Evolutionary conservation across 2,797 vertebrate genomes (phyloP), one percentile per base, ranked within the genome.

Genomic region (Necrosyrtes monachus): DNA sequence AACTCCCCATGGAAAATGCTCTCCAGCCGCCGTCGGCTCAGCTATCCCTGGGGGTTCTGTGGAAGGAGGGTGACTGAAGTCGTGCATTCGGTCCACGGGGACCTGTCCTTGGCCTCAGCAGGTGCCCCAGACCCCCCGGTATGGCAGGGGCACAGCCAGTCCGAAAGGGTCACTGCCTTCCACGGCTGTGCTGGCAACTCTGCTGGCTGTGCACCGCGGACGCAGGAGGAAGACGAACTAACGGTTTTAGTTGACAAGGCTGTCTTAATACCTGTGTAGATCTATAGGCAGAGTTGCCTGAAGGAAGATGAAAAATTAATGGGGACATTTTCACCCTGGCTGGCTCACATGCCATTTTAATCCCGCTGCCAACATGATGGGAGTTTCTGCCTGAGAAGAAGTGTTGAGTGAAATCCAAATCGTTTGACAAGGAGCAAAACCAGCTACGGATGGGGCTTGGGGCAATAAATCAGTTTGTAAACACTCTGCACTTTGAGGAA

Each of bases 251-350:
- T 90, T 78, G 78, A 88, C 94, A 88, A 65, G 43, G 37, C 67
- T 95, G 39, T 87, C 97, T 92, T 88, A 88, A 85, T 96, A 96
- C 96, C 95, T 97, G 79, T 81, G 74, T 85, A 93, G 95, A 97
- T 97, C 96, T 91, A 90, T 96, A 94, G 91, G 96, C 96, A 94
- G 77, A 74, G n/a, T 94, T 95, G 97, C 97, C 97, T 56, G 89
- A 96, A 96, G 97, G 92, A 91, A 96, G 84, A 95, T 98, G 79
- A 97, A 98, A 97, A 94, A 96, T 98, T 97, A 96, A 98, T 95
- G 88, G 97, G 41, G 70, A 92, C 90, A 78, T 97, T 97, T 97
- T 97, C 88, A 96, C 95, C 95, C 92, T 67, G 76, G 53, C 73
- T 96, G 81, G 83, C 91, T 97, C 88, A 73, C 84, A 97, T 97